Evolutionary conservation across 2,888 invertebrate species (phyloP).

Genomic region (Eupithecia subumbrata): DNA sequence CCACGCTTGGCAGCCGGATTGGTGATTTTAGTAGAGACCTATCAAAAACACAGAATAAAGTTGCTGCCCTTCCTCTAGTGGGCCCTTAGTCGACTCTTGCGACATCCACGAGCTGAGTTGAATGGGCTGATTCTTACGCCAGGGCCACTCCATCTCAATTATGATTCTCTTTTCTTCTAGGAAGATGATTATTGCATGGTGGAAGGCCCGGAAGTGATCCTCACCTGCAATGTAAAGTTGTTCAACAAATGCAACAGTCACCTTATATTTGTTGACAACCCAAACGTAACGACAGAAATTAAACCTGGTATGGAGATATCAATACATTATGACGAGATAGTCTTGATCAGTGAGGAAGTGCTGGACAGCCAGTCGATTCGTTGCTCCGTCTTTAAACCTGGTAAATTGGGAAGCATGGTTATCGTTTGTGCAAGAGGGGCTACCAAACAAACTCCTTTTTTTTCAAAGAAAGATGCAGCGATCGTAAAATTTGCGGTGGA

Average conservation of each 20-base stretch:
- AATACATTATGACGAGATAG: constrained; percentile 52
- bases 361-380: constrained; percentile 44
- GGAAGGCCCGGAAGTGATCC: constrained; percentile 44
- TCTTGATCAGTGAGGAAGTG: constrained; percentile 49
- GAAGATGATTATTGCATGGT: constrained; percentile 43
- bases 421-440: constrained; percentile 50
- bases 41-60: too few relatives aligned
- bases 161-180: background rate
- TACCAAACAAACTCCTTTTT: constrained; percentile 42
- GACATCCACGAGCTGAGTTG: too few relatives aligned
- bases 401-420: constrained; percentile 48
- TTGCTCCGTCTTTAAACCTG: constrained; percentile 54
- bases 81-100: too few relatives aligned
- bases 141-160: constrained; percentile 20
- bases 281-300: constrained; percentile 48
- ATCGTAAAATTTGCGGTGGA: constrained; percentile 55
- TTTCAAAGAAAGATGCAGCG: constrained; percentile 54
- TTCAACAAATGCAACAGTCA: constrained; percentile 54
- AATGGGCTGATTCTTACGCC: too few relatives aligned
- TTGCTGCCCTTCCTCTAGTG: too few relatives aligned
- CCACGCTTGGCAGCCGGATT: too few relatives aligned
- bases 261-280: constrained; percentile 57
- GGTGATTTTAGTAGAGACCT: too few relatives aligned
- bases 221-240: constrained; percentile 48
- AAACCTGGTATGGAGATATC: constrained; percentile 53